These are phyloP conservation scores for Sprattus sprattus DNA, from an alignment of 2,113 vertebrate species.

Conservation along the genomic window DNA sequence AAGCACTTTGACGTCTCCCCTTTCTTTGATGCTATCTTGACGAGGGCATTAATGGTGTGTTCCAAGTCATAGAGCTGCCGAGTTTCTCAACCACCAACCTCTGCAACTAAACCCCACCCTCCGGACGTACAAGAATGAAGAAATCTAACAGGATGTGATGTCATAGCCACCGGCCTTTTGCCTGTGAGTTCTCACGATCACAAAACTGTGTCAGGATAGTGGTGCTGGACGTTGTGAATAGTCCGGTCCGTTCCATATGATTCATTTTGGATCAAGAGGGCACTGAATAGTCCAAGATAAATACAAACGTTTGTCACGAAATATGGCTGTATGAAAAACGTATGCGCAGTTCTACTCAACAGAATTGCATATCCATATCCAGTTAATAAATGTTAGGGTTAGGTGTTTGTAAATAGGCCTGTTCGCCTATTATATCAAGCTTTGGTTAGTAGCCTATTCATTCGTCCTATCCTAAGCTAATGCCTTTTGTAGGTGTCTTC, in stretches of 20 bases:
- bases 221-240: too few species aligned
- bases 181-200: not conserved
- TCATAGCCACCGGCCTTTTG: not conserved
- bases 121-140: constrained; percentile 17
- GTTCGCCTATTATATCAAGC: not conserved
- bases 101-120: constrained; percentile 28
- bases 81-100: constrained; percentile 10
- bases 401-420: not conserved
- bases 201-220: not conserved
- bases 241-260: too few species aligned
- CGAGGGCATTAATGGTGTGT: constrained; percentile 43
- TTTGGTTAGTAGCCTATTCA: not conserved
- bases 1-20: constrained; percentile 25
- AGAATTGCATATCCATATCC: too few species aligned
- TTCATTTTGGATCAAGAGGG: too few species aligned
- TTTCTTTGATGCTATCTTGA: constrained; percentile 45
- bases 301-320: too few species aligned
- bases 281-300: too few species aligned
- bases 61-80: constrained; percentile 21
- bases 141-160: constrained; percentile 37
- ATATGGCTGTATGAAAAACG: too few species aligned
- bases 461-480: too few species aligned
- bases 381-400: too few species aligned
- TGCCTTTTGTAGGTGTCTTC: too few species aligned
- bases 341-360: too few species aligned